Evolutionary conservation across 2,797 vertebrate species (phyloP).

Genomic region (Astyanax mexicanus): DNA sequence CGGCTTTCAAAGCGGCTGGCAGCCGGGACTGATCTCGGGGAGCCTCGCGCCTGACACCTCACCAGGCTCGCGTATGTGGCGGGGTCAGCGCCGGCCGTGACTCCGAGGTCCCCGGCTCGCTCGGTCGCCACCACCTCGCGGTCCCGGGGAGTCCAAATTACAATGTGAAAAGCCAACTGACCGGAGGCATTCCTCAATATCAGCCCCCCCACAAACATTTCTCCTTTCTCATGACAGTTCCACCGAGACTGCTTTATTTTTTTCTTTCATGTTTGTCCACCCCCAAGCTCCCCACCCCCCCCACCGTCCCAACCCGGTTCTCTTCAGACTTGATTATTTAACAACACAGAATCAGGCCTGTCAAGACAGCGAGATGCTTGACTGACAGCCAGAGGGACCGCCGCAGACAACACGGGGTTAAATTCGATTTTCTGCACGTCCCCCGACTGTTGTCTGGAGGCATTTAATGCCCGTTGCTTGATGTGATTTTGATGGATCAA

Average conservation of each 20-base stretch:
- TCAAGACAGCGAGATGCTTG: conserved; percentile 76
- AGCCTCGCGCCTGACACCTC: conserved; percentile 85
- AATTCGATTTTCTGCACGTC: conserved; percentile 83
- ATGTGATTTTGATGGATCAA: conserved; percentile 86
- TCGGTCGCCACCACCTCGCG: conserved; percentile 86
- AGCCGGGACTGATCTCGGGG: conserved; percentile 85
- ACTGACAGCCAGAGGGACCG: conserved; percentile 78
- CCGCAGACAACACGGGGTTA: conserved; percentile 78
- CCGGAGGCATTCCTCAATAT: conserved; percentile 84
- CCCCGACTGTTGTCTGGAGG: conserved; percentile 72
- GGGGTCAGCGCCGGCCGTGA: conserved; percentile 85
- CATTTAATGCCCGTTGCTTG: conserved; percentile 79
- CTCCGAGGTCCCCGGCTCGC: conserved; percentile 81
- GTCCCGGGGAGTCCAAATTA: conserved; percentile 86
- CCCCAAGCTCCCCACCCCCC: conserved; percentile 56
- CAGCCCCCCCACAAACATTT: conserved; percentile 58
- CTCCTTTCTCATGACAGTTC: conserved; percentile 79
- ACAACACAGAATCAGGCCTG: conserved; percentile 80
- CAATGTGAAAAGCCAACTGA: conserved; percentile 87
- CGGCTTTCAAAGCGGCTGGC: conserved; percentile 89
- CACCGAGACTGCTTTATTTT: conserved; percentile 76
- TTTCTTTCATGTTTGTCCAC: conserved; percentile 79
- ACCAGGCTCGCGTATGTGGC: conserved; percentile 81
- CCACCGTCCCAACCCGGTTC: conserved; percentile 18
- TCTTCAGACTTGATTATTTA: conserved; percentile 77